phyloP scores from a whole-genome alignment of 2,888 invertebrate species.

The Thyatira batis region DNA sequence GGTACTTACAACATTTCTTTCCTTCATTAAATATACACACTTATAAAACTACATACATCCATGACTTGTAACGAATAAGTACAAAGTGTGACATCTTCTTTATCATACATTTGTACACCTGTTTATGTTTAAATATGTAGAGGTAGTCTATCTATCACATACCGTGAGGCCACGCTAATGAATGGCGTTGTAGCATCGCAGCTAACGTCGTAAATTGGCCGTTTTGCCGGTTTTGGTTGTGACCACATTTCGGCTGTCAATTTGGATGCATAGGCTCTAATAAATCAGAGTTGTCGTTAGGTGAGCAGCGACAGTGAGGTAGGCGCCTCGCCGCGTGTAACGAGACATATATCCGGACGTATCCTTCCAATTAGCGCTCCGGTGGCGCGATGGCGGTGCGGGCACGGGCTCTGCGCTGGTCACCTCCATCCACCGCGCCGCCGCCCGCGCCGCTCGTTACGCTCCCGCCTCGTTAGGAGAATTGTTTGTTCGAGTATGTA shows the following conservation, averaged over 20 bases:
- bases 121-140: background rate
- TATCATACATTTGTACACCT: no score
- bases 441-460: slow-evolving; percentile 65
- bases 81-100: no score
- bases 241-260: slow-evolving; percentile 56
- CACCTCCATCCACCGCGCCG: slow-evolving; percentile 32
- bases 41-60: no score
- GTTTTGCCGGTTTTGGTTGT: slow-evolving; percentile 6
- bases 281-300: slow-evolving; percentile 69
- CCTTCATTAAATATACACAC: no score
- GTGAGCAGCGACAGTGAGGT: slow-evolving; percentile 48
- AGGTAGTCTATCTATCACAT: background rate
- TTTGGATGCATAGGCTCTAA: slow-evolving; percentile 62
- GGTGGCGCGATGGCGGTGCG: slow-evolving; percentile 32
- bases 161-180: background rate
- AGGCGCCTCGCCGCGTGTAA: slow-evolving; percentile 56
- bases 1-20: no score
- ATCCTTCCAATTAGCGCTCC: slow-evolving; percentile 74
- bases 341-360: slow-evolving; percentile 74
- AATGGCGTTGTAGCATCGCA: background rate
- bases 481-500: slow-evolving; percentile 83
- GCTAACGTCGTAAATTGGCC: background rate
- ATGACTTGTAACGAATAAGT: no score
- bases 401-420: slow-evolving; percentile 27
- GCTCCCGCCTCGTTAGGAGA: slow-evolving; percentile 78